Conservation (phyloP, 2,888 invertebrate genomes). For the Meandrusa payeni region DNA sequence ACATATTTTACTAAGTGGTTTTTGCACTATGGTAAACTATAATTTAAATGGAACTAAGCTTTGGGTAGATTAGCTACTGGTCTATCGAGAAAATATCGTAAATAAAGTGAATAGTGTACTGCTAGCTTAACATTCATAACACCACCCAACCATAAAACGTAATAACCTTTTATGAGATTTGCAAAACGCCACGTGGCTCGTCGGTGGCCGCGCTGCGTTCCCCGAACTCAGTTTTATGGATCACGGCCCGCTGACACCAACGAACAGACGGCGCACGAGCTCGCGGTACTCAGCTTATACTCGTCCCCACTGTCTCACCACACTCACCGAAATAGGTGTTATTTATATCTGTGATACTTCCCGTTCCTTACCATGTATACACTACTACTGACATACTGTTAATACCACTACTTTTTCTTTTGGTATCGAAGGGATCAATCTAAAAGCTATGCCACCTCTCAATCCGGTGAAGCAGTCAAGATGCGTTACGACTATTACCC, state of each 20-base stretch:
- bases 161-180: slow-evolving; percentile 53
- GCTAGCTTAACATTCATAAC: slow-evolving; percentile 26
- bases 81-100: no score
- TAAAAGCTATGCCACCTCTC: no score
- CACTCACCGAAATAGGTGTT: slow-evolving; percentile 29
- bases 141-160: slow-evolving; percentile 22
- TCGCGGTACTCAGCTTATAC: slow-evolving; percentile 35
- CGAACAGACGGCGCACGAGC: slow-evolving; percentile 54
- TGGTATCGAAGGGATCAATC: no score
- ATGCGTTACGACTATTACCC: no score
- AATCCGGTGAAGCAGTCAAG: no score
- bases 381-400: neutral
- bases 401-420: neutral
- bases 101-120: no score
- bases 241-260: slow-evolving; percentile 70
- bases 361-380: slow-evolving; percentile 26
- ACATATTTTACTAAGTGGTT: no score
- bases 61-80: no score
- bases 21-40: no score
- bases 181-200: slow-evolving; percentile 53
- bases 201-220: slow-evolving; percentile 58
- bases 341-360: slow-evolving; percentile 30
- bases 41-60: no score
- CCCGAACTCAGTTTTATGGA: slow-evolving; percentile 69
- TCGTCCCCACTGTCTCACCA: slow-evolving; percentile 18